A percentile compares a stretch with the other conserved stretches of the same genome.
Conservation (phyloP, 1,140 invertebrate genomes). For the Vollenhovia emeryi region DNA sequence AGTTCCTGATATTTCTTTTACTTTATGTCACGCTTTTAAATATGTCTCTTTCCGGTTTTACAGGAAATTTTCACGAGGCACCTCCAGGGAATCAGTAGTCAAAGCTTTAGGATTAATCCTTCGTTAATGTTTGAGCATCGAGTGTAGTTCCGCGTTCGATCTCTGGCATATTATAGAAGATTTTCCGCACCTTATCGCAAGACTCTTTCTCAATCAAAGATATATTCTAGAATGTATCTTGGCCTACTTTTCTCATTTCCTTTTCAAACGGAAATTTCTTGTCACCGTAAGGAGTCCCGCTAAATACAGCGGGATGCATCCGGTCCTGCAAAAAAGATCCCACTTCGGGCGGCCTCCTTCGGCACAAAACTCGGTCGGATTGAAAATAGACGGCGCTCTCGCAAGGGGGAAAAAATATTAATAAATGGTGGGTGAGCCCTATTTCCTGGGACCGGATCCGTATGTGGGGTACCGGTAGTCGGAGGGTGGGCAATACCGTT, state of each 20-base stretch:
- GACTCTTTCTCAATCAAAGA: slow-evolving; percentile 3
- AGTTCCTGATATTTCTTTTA: background rate
- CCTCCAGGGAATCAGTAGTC: background rate
- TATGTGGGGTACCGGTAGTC: slow-evolving; percentile 69
- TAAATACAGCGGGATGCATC: slow-evolving; percentile 57
- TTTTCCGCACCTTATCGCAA: background rate
- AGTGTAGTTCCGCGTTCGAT: background rate
- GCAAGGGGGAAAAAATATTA: slow-evolving; percentile 76
- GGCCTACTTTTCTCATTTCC: slow-evolving; percentile 59
- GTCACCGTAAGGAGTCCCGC: slow-evolving; percentile 64
- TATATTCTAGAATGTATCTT: background rate
- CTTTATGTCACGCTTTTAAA: background rate
- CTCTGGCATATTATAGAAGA: background rate
- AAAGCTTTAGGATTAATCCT: background rate
- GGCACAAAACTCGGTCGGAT: slow-evolving; percentile 63
- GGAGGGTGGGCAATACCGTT: slow-evolving; percentile 74
- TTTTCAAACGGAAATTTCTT: slow-evolving; percentile 60
- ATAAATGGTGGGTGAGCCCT: slow-evolving; percentile 75
- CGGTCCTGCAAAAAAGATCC: slow-evolving; percentile 67
- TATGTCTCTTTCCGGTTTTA: background rate
- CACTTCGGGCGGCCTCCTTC: slow-evolving; percentile 19
- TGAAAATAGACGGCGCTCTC: background rate
- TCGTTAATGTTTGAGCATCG: background rate
- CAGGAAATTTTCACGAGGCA: background rate
- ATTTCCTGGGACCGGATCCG: slow-evolving; percentile 72